A percentile compares a stretch with the other conserved stretches of the same genome.
phyloP scores from a whole-genome alignment of 1,140 invertebrate species.

The Phenacoccus solenopsis region DNA sequence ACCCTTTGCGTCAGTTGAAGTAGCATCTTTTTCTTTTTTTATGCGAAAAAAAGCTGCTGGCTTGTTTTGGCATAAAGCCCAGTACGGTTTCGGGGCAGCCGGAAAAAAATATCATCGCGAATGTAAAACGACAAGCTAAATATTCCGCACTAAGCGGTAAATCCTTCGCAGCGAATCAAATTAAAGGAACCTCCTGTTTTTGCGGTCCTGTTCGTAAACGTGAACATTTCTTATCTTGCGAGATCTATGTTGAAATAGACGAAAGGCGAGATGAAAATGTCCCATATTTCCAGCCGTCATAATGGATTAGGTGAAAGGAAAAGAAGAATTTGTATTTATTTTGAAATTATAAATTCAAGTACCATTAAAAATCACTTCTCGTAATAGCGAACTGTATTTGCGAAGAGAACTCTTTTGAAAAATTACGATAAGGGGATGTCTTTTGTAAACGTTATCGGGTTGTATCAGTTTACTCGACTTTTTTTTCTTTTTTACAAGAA shows the following conservation, averaged over 20 bases:
- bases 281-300: too few relatives aligned
- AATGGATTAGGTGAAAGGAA: too few relatives aligned
- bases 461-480: not conserved
- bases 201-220: too few relatives aligned
- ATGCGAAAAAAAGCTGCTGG: too few relatives aligned
- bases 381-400: not conserved
- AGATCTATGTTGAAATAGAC: too few relatives aligned
- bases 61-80: not conserved
- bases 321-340: too few relatives aligned
- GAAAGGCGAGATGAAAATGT: too few relatives aligned
- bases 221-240: too few relatives aligned
- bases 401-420: not conserved
- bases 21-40: not conserved
- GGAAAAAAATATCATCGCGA: not conserved
- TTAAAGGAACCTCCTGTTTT: not conserved
- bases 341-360: not conserved
- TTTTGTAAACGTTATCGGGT: not conserved
- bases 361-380: not conserved
- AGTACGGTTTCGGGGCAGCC: not conserved
- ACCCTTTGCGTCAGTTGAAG: not conserved
- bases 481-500: not conserved
- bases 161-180: not conserved
- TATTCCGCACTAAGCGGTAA: not conserved
- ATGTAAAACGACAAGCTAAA: not conserved
- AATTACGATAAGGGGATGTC: not conserved